phyloP scores from a whole-genome alignment of 2,888 invertebrate species.

The Dysmachus trigonus region DNA sequence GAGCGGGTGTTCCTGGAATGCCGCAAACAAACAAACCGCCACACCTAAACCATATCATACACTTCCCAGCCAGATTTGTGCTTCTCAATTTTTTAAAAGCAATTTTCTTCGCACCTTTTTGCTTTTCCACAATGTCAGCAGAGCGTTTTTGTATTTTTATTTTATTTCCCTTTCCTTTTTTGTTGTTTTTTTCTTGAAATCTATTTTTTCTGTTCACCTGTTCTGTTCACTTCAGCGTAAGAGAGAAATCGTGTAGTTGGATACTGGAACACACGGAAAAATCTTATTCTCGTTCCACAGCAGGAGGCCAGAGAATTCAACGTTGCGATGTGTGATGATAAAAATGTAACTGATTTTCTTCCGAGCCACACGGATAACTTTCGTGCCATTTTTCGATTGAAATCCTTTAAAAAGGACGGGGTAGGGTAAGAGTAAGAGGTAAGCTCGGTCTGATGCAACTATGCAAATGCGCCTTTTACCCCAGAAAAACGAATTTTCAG shows the following conservation, averaged over 20 bases:
- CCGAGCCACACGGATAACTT: neutral
- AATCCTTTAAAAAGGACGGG: neutral
- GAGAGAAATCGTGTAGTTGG: slow-evolving; percentile 22
- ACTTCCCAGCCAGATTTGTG: neutral
- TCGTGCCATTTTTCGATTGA: slow-evolving; percentile 7
- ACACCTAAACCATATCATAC: neutral
- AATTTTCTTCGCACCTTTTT: slow-evolving; percentile 26
- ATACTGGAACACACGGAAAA: slow-evolving; percentile 13
- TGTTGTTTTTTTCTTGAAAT: neutral
- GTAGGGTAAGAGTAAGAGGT: neutral
- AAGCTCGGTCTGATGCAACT: neutral
- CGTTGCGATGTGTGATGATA: neutral
- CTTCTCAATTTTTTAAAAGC: slow-evolving; percentile 13
- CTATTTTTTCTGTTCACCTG: neutral
- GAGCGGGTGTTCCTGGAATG: neutral
- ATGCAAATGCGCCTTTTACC: neutral
- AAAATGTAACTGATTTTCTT: slow-evolving; percentile 13
- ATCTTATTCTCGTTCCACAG: slow-evolving; percentile 24
- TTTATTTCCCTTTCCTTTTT: neutral
- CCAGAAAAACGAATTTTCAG: neutral
- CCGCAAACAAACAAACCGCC: neutral
- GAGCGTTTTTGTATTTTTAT: neutral
- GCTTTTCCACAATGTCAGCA: neutral
- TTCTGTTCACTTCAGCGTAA: neutral
- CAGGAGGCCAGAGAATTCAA: neutral